These are phyloP conservation scores for Poecile montanus DNA, from an alignment of 2,797 vertebrate species.

Conservation along the genomic window DNA sequence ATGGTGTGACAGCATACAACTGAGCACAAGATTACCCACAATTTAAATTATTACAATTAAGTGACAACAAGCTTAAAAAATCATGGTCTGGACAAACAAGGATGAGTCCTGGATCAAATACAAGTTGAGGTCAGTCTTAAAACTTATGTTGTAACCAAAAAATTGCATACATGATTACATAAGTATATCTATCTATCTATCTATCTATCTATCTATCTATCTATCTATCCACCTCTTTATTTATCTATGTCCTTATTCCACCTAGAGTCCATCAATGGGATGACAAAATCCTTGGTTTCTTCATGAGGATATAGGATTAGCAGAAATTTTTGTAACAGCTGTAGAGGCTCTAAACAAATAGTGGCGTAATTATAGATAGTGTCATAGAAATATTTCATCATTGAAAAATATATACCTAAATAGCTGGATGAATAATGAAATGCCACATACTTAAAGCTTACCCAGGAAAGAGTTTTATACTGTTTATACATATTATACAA, in stretches of 20 bases:
- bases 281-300: neutral
- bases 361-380: neutral
- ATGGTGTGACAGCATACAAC: accelerated
- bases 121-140: neutral
- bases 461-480: neutral
- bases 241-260: neutral
- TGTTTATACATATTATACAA: neutral
- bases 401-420: neutral
- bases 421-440: neutral
- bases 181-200: neutral
- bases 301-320: neutral
- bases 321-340: neutral
- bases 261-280: neutral
- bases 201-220: neutral
- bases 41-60: neutral
- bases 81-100: neutral
- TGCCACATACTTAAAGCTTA: neutral
- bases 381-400: neutral
- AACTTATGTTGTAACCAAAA: neutral
- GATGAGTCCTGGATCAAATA: neutral
- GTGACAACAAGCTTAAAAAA: neutral
- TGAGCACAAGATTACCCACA: neutral
- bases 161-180: neutral
- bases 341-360: neutral
- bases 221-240: neutral